phyloP scores from a whole-genome alignment of 2,888 invertebrate species.

The Achlya flavicornis region DNA sequence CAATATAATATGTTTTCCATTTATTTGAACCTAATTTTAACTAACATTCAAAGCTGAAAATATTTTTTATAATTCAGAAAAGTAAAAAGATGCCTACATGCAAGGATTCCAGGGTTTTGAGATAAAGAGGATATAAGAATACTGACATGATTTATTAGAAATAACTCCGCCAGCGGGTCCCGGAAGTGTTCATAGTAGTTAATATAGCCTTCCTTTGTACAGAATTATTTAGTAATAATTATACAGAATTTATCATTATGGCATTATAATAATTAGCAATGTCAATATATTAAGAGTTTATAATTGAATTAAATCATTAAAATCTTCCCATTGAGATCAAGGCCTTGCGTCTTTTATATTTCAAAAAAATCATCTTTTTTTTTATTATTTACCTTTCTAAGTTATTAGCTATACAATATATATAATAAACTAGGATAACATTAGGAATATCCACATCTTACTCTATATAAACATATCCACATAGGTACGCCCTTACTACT shows the following conservation, averaged over 20 bases:
- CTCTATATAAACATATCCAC: constrained; percentile 81
- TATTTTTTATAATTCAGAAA: constrained; percentile 4
- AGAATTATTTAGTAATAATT: background rate
- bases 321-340: constrained; percentile 75
- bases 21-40: constrained; percentile 15
- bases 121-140: constrained; percentile 40
- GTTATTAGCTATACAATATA: constrained; percentile 76
- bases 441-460: constrained; percentile 82
- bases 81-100: constrained; percentile 52
- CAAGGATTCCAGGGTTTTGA: constrained; percentile 39
- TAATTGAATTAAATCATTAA: constrained; percentile 57
- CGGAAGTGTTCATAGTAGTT: constrained; percentile 13
- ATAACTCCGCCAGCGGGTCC: constrained; percentile 71
- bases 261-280: constrained; percentile 48
- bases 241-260: constrained; percentile 43
- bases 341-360: constrained; percentile 64
- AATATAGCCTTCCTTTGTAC: background rate
- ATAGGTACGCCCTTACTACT: constrained; percentile 67
- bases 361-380: constrained; percentile 64
- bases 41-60: constrained; percentile 51
- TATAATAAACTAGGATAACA: constrained; percentile 72
- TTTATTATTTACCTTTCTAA: constrained; percentile 61
- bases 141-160: constrained; percentile 50
- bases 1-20: background rate
- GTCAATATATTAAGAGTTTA: constrained; percentile 55